Evolutionary conservation across 2,113 vertebrate species (phyloP).

Genomic region (Uropsilus gracilis): DNA sequence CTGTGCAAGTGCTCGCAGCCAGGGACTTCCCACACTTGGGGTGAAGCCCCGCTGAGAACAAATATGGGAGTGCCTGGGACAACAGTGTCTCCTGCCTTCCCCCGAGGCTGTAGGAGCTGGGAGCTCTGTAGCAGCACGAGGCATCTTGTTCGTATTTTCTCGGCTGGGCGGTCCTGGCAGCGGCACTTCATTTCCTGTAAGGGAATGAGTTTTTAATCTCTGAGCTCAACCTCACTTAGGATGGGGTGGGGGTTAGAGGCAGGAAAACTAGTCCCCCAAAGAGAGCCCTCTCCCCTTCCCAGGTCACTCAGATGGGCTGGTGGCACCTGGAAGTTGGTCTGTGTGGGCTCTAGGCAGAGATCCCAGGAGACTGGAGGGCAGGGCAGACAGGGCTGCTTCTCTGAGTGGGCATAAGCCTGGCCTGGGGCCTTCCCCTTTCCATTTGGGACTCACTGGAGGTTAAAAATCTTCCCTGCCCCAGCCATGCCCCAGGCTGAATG

Average conservation of each 20-base stretch:
- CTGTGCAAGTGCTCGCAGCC: not conserved
- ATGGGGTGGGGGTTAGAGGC: not conserved
- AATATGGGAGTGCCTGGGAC: constrained; percentile 47
- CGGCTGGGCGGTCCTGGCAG: constrained; percentile 80
- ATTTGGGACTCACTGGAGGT: not conserved
- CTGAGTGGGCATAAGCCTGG: not conserved
- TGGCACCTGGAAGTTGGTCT: not conserved
- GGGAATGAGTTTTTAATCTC: constrained; percentile 78
- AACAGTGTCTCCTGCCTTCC: not conserved
- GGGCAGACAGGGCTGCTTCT: not conserved
- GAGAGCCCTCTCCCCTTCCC: not conserved
- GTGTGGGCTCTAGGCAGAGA: not conserved
- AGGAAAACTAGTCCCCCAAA: not conserved
- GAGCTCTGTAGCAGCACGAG: constrained; percentile 50
- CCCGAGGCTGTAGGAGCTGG: constrained; percentile 31
- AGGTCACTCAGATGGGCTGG: not conserved
- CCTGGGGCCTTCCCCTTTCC: not conserved
- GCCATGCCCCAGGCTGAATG: not conserved
- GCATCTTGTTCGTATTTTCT: constrained; percentile 81
- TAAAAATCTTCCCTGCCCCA: not conserved
- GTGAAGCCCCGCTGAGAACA: constrained; percentile 25
- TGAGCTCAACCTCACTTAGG: constrained; percentile 63
- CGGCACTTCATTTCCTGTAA: constrained; percentile 74
- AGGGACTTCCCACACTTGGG: constrained; percentile 36
- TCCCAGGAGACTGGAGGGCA: not conserved